Base-by-base conservation (phyloP, 2,888 invertebrate species). In the Bembecia ichneumoniformis region DNA sequence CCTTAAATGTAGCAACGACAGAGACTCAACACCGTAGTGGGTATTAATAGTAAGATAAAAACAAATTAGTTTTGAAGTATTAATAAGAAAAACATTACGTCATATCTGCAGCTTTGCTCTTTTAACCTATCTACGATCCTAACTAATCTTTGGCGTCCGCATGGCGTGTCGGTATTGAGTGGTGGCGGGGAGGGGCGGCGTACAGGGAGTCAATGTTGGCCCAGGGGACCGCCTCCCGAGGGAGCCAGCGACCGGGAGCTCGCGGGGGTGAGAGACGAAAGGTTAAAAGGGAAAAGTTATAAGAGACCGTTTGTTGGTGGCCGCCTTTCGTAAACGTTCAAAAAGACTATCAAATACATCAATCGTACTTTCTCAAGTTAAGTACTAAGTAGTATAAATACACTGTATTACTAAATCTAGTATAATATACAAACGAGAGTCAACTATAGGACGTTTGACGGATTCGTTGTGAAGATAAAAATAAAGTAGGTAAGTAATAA, bases 251-350 rank as follows among this genome's bases (percentile, higher is more conserved):
- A 55, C 55, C 58, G 55, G 64, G 63, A 56, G 62, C 62, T 58
- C 56, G 55, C 47, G 55, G 60, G 62, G 68, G 66, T 67, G 72
- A 63, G 62, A 59, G 74, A 70, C 74, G 79, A 82, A 86, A 86
- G 86, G 86, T 84, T 86, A 84, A 86, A 86, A 86, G 86, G 86
- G 83, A 84, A 84, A 86, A 86, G 84, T 86, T 84, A 84, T 83
- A 86, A 86, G 82, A 81, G 86, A 83, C 82, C 82, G 82, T 82
- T 82, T 80, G 84, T 82, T 82, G 82, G 79, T 75, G 75, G 77
- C 71, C 71, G 87, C 83, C 70, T 40, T 40, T 40, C 40, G 43
- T 40, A 40, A n/a, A 28, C 28, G 28, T 28, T 28, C 28, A 28
- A 28, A 28, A 40, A 40, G n/a, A 40, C n/a, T 40, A 40, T 40